Base-by-base conservation (phyloP, 1,140 invertebrate genomes). In the Solenopsis invicta region DNA sequence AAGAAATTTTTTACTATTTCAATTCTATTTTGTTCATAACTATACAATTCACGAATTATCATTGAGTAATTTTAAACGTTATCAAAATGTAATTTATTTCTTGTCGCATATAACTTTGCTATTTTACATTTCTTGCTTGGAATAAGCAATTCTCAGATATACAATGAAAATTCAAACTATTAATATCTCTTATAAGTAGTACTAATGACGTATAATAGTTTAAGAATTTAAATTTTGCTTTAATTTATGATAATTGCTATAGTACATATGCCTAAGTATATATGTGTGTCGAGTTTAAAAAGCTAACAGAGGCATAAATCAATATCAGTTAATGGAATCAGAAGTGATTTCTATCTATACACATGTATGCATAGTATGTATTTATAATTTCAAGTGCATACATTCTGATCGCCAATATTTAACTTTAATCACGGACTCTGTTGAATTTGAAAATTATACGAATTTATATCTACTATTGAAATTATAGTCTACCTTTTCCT, bases 211-310 rank as follows among this genome's bases (percentile, higher is more conserved):
- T 64, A 34, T 9, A 37, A 12, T 66, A 21, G 34, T n/a, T 66
- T 66, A 41, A n/a, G 9, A 41, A 66, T 66, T 21, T 41, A 66
- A 66, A 66, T 21, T 9, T 66, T 0, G 3, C 41, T 66, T 66
- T n/a, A 66, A 66, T 66, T 41, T 21, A 66, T 66, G 62, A 41
- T 66, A 66, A 66, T 66, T 41, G 34, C 16, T n/a, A 66, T 41
- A 41, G 3, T n/a, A n/a, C n/a, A n/a, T n/a, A n/a, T n/a, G n/a
- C 1, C 4, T 66, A 41, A 1, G 8, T 18, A 66, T n/a, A 9
- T 41, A n/a, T 41, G n/a, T n/a, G 18, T 66, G 34, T 10, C 29
- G 29, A 37, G 13, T 64, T 37, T 13, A 64, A 29, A 34, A 62
- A 18, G 10, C 2, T 12, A 24, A 16, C 4, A 16, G 6, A 8